Conservation (phyloP, 2,113 vertebrate species). For the Platycercus adscitus region DNA sequence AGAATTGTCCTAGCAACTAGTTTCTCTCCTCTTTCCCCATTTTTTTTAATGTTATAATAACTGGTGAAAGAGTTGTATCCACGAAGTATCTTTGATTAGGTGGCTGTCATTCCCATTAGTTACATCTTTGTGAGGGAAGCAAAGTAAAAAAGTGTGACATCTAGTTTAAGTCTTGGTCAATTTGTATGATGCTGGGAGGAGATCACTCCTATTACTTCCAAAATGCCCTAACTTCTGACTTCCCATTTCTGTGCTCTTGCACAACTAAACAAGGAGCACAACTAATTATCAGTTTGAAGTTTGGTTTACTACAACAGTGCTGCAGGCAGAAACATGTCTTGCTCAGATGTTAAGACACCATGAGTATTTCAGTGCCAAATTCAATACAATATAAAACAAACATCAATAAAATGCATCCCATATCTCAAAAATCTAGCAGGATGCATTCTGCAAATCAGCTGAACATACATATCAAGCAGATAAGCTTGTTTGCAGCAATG, state of each 20-base stretch:
- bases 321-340: background rate
- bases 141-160: background rate
- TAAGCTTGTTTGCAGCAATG: background rate
- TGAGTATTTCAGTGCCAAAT: background rate
- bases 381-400: conserved; percentile 11
- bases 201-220: background rate
- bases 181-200: background rate
- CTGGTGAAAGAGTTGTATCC: background rate
- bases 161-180: background rate
- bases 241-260: background rate
- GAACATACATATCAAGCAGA: background rate
- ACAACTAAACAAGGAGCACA: background rate
- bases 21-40: background rate
- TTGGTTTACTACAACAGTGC: background rate
- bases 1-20: background rate
- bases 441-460: background rate
- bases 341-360: background rate
- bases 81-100: background rate
- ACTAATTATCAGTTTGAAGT: background rate
- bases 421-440: background rate
- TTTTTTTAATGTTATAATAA: background rate
- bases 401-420: conserved; percentile 1
- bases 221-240: background rate
- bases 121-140: background rate
- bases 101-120: background rate